Base-by-base conservation (phyloP, 2,797 vertebrate genomes). In the Lepilemur ruficaudatus region DNA sequence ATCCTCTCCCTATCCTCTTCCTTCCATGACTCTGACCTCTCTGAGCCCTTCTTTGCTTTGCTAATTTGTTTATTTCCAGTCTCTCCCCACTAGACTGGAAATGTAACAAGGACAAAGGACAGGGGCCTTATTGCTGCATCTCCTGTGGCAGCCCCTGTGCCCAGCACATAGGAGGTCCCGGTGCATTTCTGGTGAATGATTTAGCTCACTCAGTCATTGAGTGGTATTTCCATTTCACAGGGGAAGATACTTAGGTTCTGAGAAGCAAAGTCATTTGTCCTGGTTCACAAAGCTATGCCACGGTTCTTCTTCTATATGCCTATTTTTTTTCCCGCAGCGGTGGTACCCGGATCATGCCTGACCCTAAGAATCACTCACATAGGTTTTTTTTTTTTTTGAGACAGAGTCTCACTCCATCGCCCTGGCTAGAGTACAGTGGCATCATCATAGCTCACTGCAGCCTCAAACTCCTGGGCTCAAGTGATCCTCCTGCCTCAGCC, bases 101-200 rank as follows among this genome's bases (percentile, higher is more conserved):
- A 5, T 5, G 2, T n/a, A 38, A 5, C 0, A 2, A 30, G 46
- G 43, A 52, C n/a, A 14, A 2, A 30, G 46, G 43, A 52, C n/a
- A 14, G 30, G 52, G 63, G 5, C 30, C 25, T 55, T 1, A 12
- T 4, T 38, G n/a, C n/a, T 17, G 4, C 23, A 1, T 6, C 61
- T 7, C 0, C 65, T 7, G 69, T 12, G 89, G 25, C 30, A 4
- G 18, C 15, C 9, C 7, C 59, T 2, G 22, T 7, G 41, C 30
- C 46, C 11, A 23, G 59, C 83, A 18, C 22, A 4, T 0, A 4
- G 50, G 25, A 15, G 18, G 86, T 11, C 61, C 28, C 30, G 4
- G 7, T 11, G 7, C 13, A 0, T 14, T 63, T 52, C 35, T 2
- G 41, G 48, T 0, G 69, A 43, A 8, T 0, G 61, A 6, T 2